A percentile compares a stretch with the other conserved stretches of the same genome.
Conservation (phyloP, 1,140 invertebrate genomes). For the Acromyrmex heyeri region DNA sequence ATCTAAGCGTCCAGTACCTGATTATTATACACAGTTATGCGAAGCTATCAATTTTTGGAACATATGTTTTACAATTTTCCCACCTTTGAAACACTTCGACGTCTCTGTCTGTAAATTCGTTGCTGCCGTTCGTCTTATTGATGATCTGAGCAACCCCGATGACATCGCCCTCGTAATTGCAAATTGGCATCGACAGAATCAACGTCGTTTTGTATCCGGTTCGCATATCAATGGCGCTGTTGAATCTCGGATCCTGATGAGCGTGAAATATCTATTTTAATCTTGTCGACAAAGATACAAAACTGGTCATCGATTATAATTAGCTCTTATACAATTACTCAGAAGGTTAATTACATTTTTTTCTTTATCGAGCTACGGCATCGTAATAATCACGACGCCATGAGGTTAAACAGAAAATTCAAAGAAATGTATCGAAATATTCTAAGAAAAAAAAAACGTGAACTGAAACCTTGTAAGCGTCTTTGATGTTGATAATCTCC, state of each 20-base stretch:
- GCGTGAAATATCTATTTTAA: conserved; percentile 17
- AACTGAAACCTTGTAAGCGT: conserved; percentile 93
- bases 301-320: conserved; percentile 8
- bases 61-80: conserved; percentile 60
- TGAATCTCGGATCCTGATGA: conserved; percentile 93
- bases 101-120: conserved; percentile 95
- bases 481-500: conserved; percentile 95
- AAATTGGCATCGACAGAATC: conserved; percentile 98
- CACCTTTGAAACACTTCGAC: conserved; percentile 93
- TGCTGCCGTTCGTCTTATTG: conserved; percentile 96
- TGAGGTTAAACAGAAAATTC: conserved; percentile 17
- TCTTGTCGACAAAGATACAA: not conserved
- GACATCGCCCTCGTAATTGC: conserved; percentile 97
- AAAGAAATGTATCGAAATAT: conserved; percentile 9
- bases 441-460: not conserved
- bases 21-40: not conserved
- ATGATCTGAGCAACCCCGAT: conserved; percentile 99
- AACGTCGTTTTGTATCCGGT: conserved; percentile 97
- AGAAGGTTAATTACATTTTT: not conserved
- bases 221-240: conserved; percentile 95
- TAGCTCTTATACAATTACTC: conserved; percentile 3
- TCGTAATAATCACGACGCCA: not conserved
- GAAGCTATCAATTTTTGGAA: not conserved
- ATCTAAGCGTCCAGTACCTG: not conserved
- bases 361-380: not conserved